A percentile compares a stretch with the other conserved stretches of the same genome.
phyloP scores from a whole-genome alignment of 2,113 vertebrate species.

The Poeciliopsis occidentalis region DNA sequence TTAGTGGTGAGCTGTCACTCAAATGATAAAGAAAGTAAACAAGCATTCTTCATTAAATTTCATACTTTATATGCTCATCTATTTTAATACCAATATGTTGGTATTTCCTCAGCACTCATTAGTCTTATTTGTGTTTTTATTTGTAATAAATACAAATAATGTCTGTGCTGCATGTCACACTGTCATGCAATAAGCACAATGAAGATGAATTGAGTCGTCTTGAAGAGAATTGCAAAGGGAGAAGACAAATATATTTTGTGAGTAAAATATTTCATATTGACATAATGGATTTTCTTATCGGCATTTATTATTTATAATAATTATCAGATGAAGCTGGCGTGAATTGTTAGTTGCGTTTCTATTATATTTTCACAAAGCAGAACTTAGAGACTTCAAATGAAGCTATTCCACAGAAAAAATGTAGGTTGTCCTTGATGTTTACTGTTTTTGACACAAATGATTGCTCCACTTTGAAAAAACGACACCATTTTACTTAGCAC shows the following conservation, averaged over 20 bases:
- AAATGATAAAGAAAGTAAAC: no score
- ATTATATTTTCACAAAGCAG: constrained; percentile 33
- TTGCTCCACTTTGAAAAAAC: constrained; percentile 44
- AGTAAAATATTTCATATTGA: not conserved
- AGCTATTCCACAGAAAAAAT: constrained; percentile 7
- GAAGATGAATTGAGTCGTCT: not conserved
- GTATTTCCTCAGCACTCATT: no score
- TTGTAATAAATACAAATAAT: not conserved
- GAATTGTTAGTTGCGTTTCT: not conserved
- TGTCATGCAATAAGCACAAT: not conserved
- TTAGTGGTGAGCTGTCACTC: no score
- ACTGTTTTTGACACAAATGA: constrained; percentile 53
- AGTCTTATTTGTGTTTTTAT: not conserved
- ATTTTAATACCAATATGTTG: no score
- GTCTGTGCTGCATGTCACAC: not conserved
- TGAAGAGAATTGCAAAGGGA: not conserved
- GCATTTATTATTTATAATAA: not conserved
- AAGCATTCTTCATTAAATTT: no score
- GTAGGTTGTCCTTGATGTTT: constrained; percentile 51
- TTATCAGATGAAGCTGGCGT: not conserved
- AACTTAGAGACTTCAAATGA: constrained; percentile 27
- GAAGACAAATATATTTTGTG: not conserved
- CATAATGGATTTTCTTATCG: not conserved
- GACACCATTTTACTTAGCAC: constrained; percentile 21
- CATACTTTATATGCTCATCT: no score